Conservation (phyloP, 2,113 vertebrate species). For the Galemys pyrenaicus region DNA sequence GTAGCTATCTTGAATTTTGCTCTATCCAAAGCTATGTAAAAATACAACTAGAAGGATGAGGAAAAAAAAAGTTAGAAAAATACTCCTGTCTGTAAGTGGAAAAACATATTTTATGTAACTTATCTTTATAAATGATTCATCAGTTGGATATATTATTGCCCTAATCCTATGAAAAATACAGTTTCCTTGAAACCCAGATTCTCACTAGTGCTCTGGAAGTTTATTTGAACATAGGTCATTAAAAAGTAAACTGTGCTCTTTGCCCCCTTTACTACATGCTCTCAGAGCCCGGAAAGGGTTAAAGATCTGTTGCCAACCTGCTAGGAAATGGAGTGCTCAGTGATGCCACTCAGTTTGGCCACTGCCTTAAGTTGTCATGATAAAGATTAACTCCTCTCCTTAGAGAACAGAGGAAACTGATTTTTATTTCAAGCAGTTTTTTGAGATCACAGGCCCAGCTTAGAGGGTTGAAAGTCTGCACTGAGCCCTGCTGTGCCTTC, state of each 20-base stretch:
- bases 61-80: background rate
- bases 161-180: background rate
- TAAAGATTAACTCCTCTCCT: constrained; percentile 64
- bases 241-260: background rate
- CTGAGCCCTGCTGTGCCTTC: constrained; percentile 75
- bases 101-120: constrained; percentile 32
- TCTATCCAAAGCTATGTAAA: background rate
- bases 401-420: constrained; percentile 66
- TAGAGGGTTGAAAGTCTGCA: constrained; percentile 72
- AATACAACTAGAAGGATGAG: background rate
- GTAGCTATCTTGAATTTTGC: background rate
- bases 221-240: background rate
- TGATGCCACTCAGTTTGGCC: constrained; percentile 56
- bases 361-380: constrained; percentile 73
- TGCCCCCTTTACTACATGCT: background rate
- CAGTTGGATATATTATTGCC: background rate
- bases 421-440: constrained; percentile 63
- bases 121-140: constrained; percentile 12
- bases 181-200: constrained; percentile 2
- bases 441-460: constrained; percentile 70
- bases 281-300: constrained; percentile 29
- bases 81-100: background rate
- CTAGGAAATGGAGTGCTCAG: constrained; percentile 25
- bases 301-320: constrained; percentile 7
- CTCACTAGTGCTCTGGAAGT: constrained; percentile 6